Percentiles rank a stretch among this genome's conserved stretches.
Conservation (phyloP, 2,113 vertebrate species). For the Apaloderma vittatum region DNA sequence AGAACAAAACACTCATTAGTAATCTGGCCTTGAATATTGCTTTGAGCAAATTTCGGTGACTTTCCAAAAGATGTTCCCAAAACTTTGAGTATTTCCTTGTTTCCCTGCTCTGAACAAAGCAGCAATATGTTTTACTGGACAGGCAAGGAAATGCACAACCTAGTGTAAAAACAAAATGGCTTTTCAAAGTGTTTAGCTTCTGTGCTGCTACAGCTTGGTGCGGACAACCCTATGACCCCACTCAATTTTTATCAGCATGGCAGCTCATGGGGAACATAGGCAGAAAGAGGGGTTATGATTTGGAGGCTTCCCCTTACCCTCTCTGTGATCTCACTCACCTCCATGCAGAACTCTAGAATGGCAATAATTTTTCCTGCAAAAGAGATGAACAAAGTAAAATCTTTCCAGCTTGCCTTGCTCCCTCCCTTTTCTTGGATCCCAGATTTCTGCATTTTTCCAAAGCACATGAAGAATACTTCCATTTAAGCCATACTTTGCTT, state of each 20-base stretch:
- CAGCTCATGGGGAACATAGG: background rate
- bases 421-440: background rate
- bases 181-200: background rate
- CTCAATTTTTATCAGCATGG: background rate
- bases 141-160: background rate
- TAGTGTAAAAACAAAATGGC: background rate
- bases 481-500: background rate
- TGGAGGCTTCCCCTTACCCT: background rate
- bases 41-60: background rate
- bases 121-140: background rate
- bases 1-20: constrained; percentile 6
- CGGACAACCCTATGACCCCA: background rate
- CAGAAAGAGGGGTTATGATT: background rate
- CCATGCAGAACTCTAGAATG: background rate
- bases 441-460: background rate
- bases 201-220: background rate
- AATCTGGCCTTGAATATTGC: background rate
- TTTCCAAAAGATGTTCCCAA: background rate
- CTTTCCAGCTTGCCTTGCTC: background rate
- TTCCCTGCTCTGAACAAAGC: background rate
- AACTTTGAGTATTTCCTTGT: background rate
- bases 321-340: background rate
- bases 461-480: background rate
- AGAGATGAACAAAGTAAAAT: background rate
- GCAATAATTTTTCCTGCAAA: background rate